Percentiles rank a stretch among this genome's conserved stretches.
Conservation (phyloP, 1,140 invertebrate species). For the Drosophila persimilis region DNA sequence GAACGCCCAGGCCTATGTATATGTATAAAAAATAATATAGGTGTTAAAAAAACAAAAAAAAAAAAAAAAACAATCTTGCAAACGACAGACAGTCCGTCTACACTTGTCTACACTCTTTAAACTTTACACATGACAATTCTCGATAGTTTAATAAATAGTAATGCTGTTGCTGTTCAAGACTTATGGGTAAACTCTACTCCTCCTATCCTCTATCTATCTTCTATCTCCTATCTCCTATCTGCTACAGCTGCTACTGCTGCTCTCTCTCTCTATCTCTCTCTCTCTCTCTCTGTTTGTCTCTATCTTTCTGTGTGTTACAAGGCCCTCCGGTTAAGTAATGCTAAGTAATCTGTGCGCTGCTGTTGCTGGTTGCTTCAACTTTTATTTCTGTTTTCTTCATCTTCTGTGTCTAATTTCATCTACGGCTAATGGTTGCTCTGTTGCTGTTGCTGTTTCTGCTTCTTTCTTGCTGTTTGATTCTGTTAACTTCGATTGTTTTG, state of each 20-base stretch:
- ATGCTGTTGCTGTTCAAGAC: constrained; percentile 70
- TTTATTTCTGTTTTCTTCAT: constrained; percentile 3
- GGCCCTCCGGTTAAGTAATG: constrained; percentile 33
- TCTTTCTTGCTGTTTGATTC: constrained; percentile 32
- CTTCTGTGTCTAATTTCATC: no score
- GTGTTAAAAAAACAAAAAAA: constrained; percentile 47
- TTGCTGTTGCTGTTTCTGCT: constrained; percentile 3
- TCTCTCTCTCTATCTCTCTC: background rate
- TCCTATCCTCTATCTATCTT: constrained; percentile 11
- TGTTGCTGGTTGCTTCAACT: constrained; percentile 38
- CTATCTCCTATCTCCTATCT: background rate
- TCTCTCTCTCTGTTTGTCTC: constrained; percentile 5
- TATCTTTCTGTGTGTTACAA: constrained; percentile 33
- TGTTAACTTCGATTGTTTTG: constrained; percentile 43
- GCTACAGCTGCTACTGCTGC: background rate
- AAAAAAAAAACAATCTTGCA: constrained; percentile 53
- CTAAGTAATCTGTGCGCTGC: constrained; percentile 58
- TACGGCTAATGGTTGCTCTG: constrained; percentile 5
- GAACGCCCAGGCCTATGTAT: constrained; percentile 59
- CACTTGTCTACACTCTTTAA: constrained; percentile 45
- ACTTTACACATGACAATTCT: constrained; percentile 56
- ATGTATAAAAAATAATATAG: constrained; percentile 39
- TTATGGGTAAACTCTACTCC: constrained; percentile 27
- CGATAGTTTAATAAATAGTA: constrained; percentile 76
- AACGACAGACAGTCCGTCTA: constrained; percentile 46